Evolutionary conservation across 2,113 vertebrate species (phyloP), one percentile per base, ranked within the genome.

Genomic region (Turdus rufiventris): DNA sequence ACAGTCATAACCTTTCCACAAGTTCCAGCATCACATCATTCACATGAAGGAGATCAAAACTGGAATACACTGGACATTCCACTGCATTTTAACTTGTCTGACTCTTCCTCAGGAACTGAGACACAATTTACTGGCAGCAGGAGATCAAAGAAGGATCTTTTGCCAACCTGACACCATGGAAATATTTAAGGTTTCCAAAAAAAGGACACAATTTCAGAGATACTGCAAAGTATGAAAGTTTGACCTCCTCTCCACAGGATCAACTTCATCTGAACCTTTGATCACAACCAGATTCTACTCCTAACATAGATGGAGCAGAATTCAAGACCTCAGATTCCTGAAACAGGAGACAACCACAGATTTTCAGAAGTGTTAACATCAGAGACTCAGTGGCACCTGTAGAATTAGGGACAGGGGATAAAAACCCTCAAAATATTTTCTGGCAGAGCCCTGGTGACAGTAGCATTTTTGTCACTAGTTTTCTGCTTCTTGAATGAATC

Each of bases 1-100:
- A 96, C 88, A 91, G 77, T 62, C 5, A 4, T 70, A 93, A 94
- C 85, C 94, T 89, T 93, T 94, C 65, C 56, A 57, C 42, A 80
- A 80, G 54, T 28, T 93, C 77, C 63, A 48, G 40, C 36, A 80
- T n/a, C 89, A 51, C 58, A 76, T 24, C 34, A 42, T 40, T 88
- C 66, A 78, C 5, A 1, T 56, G 33, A 34, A 82, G 80, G 62
- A 71, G 38, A 81, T 24, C 8, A 8, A 67, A 89, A 80, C 33
- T 54, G 38, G 56, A 89, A 81, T 18, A 93, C 38, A 54, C 9
- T 24, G 42, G 21, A 50, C 25, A 50, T 57, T 60, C 62, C 66
- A 62, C 12, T 28, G 20, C 6, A 3, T 85, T 72, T 82, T 34
- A 81, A 82, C 48, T 60, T 34, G 29, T 5, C 29, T 0, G 0